A percentile compares a stretch with the other conserved stretches of the same genome.
Conservation (phyloP, 1,140 invertebrate genomes). For the Nasonia longicornis region DNA sequence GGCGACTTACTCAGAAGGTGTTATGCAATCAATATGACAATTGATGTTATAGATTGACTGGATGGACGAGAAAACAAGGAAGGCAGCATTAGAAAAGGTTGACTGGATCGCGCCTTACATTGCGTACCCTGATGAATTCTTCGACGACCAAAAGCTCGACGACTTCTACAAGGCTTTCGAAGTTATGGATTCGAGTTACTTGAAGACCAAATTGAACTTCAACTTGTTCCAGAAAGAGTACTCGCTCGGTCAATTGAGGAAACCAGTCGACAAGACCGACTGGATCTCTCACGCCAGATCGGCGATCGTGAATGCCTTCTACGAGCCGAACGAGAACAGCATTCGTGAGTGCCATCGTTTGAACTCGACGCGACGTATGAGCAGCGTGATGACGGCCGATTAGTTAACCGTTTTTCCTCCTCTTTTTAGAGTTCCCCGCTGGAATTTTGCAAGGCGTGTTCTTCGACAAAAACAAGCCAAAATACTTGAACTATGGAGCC, state of each 20-base stretch:
- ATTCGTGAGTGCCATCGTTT: slow-evolving; percentile 75
- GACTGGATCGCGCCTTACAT: slow-evolving; percentile 81
- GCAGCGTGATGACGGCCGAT: too few species aligned
- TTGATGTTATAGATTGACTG: slow-evolving; percentile 76
- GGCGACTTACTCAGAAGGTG: too few species aligned
- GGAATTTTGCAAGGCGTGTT: slow-evolving; percentile 82
- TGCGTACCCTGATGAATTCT: slow-evolving; percentile 85
- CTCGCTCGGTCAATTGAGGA: slow-evolving; percentile 75
- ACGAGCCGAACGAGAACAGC: slow-evolving; percentile 85
- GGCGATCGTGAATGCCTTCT: slow-evolving; percentile 86
- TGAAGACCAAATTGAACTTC: slow-evolving; percentile 66
- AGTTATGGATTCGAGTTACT: slow-evolving; percentile 58
- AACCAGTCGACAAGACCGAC: slow-evolving; percentile 85
- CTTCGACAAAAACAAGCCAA: slow-evolving; percentile 74
- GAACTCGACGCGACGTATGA: too few species aligned
- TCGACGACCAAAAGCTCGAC: slow-evolving; percentile 80
- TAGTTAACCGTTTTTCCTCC: too few species aligned
- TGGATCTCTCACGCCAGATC: slow-evolving; percentile 83
- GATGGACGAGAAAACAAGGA: slow-evolving; percentile 88
- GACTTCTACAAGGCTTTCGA: slow-evolving; percentile 74
- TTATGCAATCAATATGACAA: too few species aligned
- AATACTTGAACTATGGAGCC: slow-evolving; percentile 76
- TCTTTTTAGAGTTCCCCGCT: slow-evolving; percentile 75
- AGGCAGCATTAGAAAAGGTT: slow-evolving; percentile 79
- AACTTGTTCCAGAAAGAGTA: too few species aligned